A percentile compares a stretch with the other conserved stretches of the same genome.
Evolutionary conservation across 2,797 vertebrate species (phyloP).

Genomic region (Mus caroli): DNA sequence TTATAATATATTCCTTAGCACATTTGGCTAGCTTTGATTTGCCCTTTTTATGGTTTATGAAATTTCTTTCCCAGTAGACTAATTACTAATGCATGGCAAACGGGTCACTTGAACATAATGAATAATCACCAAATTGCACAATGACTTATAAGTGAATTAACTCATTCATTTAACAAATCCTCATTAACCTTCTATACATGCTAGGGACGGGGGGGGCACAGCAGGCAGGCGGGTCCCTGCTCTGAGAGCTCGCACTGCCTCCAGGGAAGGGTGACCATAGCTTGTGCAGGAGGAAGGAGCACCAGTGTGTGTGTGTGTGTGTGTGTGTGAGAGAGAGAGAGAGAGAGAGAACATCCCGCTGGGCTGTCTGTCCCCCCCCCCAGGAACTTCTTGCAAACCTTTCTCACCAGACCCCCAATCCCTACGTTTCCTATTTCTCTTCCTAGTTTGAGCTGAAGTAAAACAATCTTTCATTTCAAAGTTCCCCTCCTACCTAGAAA

Average conservation of each 20-base stretch:
- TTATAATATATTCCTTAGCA: slow-evolving; percentile 10
- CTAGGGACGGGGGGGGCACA: neutral
- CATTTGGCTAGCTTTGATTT: neutral
- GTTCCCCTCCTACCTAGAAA: neutral
- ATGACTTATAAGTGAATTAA: slow-evolving; percentile 60
- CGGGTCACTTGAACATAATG: slow-evolving; percentile 37
- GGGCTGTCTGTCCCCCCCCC: too few species aligned
- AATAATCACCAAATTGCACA: slow-evolving; percentile 60
- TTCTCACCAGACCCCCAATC: neutral
- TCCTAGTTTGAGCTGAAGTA: neutral
- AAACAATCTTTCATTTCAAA: slow-evolving; percentile 36
- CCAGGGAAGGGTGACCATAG: neutral
- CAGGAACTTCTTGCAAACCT: neutral
- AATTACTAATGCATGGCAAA: slow-evolving; percentile 48
- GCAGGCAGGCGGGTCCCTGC: neutral
- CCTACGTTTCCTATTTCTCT: neutral
- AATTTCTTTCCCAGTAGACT: slow-evolving; percentile 30
- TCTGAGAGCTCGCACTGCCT: neutral
- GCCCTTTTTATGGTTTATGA: slow-evolving; percentile 52
- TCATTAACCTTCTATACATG: slow-evolving; percentile 11
- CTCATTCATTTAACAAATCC: slow-evolving; percentile 44
- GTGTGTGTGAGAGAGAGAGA: too few species aligned
- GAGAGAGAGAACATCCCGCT: neutral
- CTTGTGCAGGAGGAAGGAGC: neutral
- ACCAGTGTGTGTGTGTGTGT: neutral